Conservation (phyloP, 2,888 invertebrate genomes). For the Himalopsyche kuldschensis region DNA sequence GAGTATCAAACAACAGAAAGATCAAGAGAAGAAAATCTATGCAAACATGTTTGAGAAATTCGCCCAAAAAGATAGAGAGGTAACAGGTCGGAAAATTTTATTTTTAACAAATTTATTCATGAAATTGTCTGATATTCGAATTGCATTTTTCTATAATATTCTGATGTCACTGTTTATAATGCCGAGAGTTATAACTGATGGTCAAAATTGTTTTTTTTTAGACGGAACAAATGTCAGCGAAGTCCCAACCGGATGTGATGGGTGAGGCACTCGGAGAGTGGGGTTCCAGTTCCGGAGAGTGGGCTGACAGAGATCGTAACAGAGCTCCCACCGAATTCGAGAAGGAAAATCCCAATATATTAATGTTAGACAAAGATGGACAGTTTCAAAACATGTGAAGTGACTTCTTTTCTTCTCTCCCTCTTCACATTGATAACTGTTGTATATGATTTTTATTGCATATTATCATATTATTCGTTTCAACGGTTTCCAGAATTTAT, state of each 20-base stretch:
- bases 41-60: conserved; percentile 96
- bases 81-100: conserved; percentile 56
- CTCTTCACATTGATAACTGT: background rate
- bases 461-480: too few relatives aligned
- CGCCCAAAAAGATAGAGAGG: conserved; percentile 77
- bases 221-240: conserved; percentile 72
- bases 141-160: background rate
- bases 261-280: conserved; percentile 72
- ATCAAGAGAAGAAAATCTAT: conserved; percentile 84
- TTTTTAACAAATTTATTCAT: background rate
- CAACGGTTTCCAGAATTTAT: too few relatives aligned
- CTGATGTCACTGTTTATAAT: background rate
- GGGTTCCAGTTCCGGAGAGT: conserved; percentile 69
- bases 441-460: background rate
- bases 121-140: background rate
- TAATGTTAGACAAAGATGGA: conserved; percentile 72
- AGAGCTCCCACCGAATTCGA: conserved; percentile 76
- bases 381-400: conserved; percentile 75
- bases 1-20: conserved; percentile 72
- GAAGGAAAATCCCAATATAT: conserved; percentile 77
- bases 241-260: conserved; percentile 71
- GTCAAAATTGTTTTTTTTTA: conserved; percentile 46
- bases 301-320: conserved; percentile 71
- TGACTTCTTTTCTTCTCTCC: background rate
- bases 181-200: background rate